Base-by-base conservation (phyloP, 1,140 invertebrate genomes). In the Heliconius melpomene region DNA sequence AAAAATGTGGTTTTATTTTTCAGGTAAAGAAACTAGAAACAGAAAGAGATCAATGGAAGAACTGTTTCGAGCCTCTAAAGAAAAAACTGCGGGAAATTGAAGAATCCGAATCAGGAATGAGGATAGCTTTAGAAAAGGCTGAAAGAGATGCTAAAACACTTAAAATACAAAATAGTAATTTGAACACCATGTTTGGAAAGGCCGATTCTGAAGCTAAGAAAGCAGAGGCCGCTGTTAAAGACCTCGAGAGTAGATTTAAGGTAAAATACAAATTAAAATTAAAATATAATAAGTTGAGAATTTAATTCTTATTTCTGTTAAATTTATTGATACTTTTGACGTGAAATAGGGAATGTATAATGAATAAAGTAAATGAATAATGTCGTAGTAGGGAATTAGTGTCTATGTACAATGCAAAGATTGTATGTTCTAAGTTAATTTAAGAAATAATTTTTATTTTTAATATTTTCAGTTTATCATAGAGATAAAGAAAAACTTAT, bases 61-160 rank as follows among this genome's bases (percentile, higher is more conserved):
- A 88, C 70, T 91, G 82, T 72, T 81, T 91, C 23, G 92, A 94
- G 29, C 92, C 94, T 2, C 60, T 95, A 38, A 93, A 94, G 87
- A 89, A 90, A 84, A 95, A 94, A 75, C 80, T 95, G 20, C 86
- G 91, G 72, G 94, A 95, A 86, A 83, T 96, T 36, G 95, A 95
- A 88, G 95, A 96, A 78, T 90, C 93, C 0, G 95, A 96, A 77
- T 92, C 93, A 0, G 91, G 89, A 0, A 87, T 95, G 75, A 90
- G 95, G 50, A 91, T 93, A 75, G 91, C 94, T 57, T 79, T 95
- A 29, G 93, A 95, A 77, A 95, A 95, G 72, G 84, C 95, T 0
- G 93, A 95, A 54, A 94, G 95, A 80, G 95, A 95, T 79, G 87
- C 94, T 8, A 91, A 90, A 13, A 89, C 91, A 5, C 84, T 95